Evolutionary conservation across 2,888 invertebrate genomes (phyloP).

Genomic region (Drosophila meridionalis): DNA sequence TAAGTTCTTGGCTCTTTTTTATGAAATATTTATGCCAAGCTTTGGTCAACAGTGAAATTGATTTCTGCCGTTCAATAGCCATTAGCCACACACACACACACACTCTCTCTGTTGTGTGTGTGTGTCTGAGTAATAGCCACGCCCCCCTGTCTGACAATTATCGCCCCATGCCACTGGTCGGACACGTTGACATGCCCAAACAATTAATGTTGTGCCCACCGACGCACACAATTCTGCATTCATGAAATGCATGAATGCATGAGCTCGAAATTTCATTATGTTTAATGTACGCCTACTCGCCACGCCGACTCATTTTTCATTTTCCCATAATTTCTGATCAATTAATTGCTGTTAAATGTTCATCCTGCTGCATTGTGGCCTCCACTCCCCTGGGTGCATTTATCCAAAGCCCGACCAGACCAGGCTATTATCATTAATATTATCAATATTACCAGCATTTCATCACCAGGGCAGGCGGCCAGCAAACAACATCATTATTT

Average conservation of each 20-base stretch:
- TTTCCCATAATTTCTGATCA: constrained; percentile 46
- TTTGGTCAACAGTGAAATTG: constrained; percentile 78
- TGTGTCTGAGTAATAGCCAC: constrained; percentile 5
- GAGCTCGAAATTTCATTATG: constrained; percentile 54
- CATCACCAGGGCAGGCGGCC: not conserved
- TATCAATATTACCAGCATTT: constrained; percentile 24
- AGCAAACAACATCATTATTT: constrained; percentile 41
- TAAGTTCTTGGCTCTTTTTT: constrained; percentile 39
- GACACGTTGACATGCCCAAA: constrained; percentile 41
- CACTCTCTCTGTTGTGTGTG: not conserved
- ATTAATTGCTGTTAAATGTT: constrained; percentile 68
- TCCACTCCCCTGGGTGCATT: constrained; percentile 46
- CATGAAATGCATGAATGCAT: constrained; percentile 33
- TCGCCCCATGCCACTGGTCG: constrained; percentile 9
- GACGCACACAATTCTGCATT: not conserved
- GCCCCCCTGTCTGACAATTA: constrained; percentile 30
- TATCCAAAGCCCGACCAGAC: constrained; percentile 32
- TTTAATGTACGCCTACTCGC: constrained; percentile 34
- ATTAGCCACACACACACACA: constrained; percentile 21
- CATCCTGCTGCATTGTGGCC: constrained; percentile 14
- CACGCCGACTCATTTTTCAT: constrained; percentile 6
- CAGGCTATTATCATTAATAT: constrained; percentile 43
- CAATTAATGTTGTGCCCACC: constrained; percentile 49
- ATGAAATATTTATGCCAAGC: constrained; percentile 64
- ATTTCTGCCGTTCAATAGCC: constrained; percentile 56